Evolutionary conservation across 2,797 vertebrate species (phyloP).

Genomic region (Acrossocheilus fasciatus): DNA sequence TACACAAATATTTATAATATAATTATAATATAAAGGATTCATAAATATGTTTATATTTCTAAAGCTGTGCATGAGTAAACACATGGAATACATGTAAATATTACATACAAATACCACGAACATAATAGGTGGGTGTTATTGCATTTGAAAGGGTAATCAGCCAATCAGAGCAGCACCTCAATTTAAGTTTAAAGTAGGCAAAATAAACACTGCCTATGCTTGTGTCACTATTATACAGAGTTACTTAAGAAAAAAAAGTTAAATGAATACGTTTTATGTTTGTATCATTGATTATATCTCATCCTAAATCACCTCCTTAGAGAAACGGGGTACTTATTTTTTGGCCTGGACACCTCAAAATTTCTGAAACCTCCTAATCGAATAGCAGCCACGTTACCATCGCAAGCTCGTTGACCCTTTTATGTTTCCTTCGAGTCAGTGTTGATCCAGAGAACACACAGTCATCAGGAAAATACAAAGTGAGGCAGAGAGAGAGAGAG

Average conservation of each 20-base stretch:
- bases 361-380: neutral
- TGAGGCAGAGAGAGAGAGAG: conserved; percentile 84
- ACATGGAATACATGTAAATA: neutral
- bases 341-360: neutral
- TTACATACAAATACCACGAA: neutral
- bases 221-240: neutral
- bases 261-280: neutral
- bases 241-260: neutral
- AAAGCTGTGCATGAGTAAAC: neutral
- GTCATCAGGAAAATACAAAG: conserved; percentile 87
- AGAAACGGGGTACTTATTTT: neutral
- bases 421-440: conserved; percentile 73
- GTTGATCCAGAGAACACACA: conserved; percentile 87
- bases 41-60: neutral
- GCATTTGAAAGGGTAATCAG: neutral
- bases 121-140: neutral
- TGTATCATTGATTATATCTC: neutral
- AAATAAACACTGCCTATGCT: neutral
- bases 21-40: neutral
- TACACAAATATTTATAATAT: neutral
- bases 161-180: neutral
- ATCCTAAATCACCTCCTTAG: neutral
- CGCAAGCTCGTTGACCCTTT: conserved; percentile 61
- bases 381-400: conserved; percentile 23
- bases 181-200: neutral